A percentile compares a stretch with the other conserved stretches of the same genome.
These are phyloP conservation scores for Craniophora ligustri DNA, from an alignment of 2,888 invertebrate genomes.

Conservation along the genomic window DNA sequence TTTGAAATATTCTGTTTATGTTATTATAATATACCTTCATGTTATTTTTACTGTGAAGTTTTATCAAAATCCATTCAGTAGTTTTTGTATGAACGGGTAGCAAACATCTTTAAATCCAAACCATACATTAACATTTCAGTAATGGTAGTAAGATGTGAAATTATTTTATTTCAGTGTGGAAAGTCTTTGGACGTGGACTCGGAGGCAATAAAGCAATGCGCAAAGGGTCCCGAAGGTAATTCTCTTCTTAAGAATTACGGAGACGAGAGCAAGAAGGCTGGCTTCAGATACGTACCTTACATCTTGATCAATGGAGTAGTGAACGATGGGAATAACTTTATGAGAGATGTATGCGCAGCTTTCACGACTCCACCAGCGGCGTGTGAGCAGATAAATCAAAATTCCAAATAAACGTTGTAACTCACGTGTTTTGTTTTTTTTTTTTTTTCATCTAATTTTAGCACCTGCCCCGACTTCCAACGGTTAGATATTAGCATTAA, in stretches of 20 bases:
- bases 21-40: too few species aligned
- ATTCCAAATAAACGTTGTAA: conserved; percentile 6
- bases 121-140: too few species aligned
- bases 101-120: too few species aligned
- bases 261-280: conserved; percentile 57
- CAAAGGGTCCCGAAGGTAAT: conserved; percentile 60
- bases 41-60: too few species aligned
- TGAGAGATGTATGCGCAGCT: conserved; percentile 63
- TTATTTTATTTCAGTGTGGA: conserved; percentile 69
- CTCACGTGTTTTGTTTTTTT: neutral
- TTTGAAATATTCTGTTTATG: too few species aligned
- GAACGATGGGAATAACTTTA: conserved; percentile 51
- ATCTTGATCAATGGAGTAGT: conserved; percentile 63
- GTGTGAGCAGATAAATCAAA: conserved; percentile 34
- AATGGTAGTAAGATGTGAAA: too few species aligned
- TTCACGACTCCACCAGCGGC: conserved; percentile 62
- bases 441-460: too few species aligned
- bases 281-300: conserved; percentile 60
- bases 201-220: conserved; percentile 65
- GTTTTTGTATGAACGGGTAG: too few species aligned
- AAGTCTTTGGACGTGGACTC: conserved; percentile 53
- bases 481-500: too few species aligned
- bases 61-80: too few species aligned
- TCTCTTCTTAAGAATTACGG: conserved; percentile 63
- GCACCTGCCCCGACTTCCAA: too few species aligned